These are phyloP conservation scores for Parotia lawesii DNA, from an alignment of 2,113 vertebrate species.

Conservation along the genomic window DNA sequence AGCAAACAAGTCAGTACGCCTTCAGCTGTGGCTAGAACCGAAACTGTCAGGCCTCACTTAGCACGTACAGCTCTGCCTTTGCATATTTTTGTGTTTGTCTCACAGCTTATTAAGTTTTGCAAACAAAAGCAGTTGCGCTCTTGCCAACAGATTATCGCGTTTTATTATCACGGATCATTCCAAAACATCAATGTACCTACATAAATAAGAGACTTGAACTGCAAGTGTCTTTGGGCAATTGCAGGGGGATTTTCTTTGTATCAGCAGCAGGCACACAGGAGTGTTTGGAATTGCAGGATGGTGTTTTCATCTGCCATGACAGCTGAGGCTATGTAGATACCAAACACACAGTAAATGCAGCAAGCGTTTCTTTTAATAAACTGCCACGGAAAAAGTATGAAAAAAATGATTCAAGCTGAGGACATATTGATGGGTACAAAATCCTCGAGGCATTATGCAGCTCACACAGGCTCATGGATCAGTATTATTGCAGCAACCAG, in stretches of 20 bases:
- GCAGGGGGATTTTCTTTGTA: neutral
- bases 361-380: conserved; percentile 84
- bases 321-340: conserved; percentile 75
- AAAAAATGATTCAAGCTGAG: conserved; percentile 56
- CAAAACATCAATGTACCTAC: neutral
- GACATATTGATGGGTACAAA: conserved; percentile 69
- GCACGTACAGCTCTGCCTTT: neutral
- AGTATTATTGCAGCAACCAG: conserved; percentile 72
- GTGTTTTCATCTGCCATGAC: conserved; percentile 79
- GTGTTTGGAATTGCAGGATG: neutral
- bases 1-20: neutral
- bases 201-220: neutral
- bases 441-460: conserved; percentile 78
- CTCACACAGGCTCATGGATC: conserved; percentile 73
- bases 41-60: neutral
- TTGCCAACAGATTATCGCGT: neutral
- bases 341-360: conserved; percentile 71
- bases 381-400: conserved; percentile 68
- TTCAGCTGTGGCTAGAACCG: neutral
- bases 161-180: neutral
- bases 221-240: neutral
- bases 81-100: neutral
- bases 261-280: conserved; percentile 30
- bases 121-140: conserved; percentile 17
- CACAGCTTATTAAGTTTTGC: conserved; percentile 1